Evolutionary conservation across 1,140 invertebrate genomes (phyloP), one percentile per base, ranked within the genome.

Genomic region (Brachionus rotundiformis): DNA sequence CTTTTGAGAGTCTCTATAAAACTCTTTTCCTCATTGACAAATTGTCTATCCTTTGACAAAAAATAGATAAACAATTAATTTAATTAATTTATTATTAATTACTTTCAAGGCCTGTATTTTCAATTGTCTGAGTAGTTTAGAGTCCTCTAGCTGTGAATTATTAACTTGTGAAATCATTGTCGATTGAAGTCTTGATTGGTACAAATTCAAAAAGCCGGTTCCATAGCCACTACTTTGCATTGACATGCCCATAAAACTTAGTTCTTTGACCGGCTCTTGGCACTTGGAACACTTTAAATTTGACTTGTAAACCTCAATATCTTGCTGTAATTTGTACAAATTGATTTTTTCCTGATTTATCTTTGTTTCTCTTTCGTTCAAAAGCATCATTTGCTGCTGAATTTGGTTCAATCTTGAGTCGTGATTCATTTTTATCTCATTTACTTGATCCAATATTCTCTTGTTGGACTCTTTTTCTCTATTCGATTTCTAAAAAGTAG

Each of bases 401-500:
- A 79, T 79, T 79, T 79, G 76, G 54, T 79, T 79, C 54, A 79
- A 25, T 19, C 76, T 44, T 19, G 44, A 54, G 39, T 79, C 76
- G 13, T 79, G 76, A 41, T 54, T 63, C 27, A 11, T 59, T 41
- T 79, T 79, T n/a, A 79, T 79, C 16, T 54, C 27, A 63, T 54
- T 79, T 6, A 63, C 47, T 79, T 79, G 47, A 25, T 79, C 47
- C 31, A 63, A 59, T 39, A 79, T 54, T 79, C 49, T 49, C 19
- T 10, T 16, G 33, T 79, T 54, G 2, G 47, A 54, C 27, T 79
- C 76, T 79, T 54, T 79, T 79, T 79, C 76, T 29, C 47, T 27
- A 23, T 41, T 54, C 7, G 76, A 79, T 79, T 79, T 79, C 76
- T 75, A 47, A 0, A n/a, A 11, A 5, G 11, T n/a, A 16, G 16